Conservation (phyloP, 2,888 invertebrate species). For the Ophion ellenae region DNA sequence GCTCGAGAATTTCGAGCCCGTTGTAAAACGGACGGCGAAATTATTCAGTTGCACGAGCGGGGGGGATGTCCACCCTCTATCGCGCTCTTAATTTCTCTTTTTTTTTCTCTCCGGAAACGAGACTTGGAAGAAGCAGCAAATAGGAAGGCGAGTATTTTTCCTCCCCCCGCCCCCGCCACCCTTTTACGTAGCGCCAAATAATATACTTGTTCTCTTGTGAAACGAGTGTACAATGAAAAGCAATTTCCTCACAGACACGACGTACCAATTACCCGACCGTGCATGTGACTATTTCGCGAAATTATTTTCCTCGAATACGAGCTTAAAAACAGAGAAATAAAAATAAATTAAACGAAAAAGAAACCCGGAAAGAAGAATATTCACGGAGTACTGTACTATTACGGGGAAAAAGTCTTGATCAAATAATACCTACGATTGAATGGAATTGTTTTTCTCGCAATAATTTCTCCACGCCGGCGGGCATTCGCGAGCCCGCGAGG, state of each 20-base stretch:
- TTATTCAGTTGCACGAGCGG: constrained; percentile 43
- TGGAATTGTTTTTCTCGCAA: constrained; percentile 20
- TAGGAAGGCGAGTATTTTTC: background rate
- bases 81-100: too few relatives aligned
- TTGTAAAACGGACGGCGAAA: constrained; percentile 42
- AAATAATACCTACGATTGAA: constrained; percentile 32
- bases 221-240: constrained; percentile 54
- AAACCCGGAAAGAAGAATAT: constrained; percentile 11
- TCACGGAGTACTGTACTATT: background rate
- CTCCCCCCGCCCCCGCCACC: background rate
- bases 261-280: constrained; percentile 15
- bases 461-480: constrained; percentile 9
- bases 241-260: constrained; percentile 48
- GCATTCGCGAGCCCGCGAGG: background rate
- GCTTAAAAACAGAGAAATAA: background rate
- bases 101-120: background rate
- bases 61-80: constrained; percentile 1
- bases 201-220: constrained; percentile 37
- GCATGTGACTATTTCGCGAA: constrained; percentile 17
- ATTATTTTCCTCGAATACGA: constrained; percentile 21
- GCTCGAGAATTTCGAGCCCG: background rate
- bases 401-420: background rate
- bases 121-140: constrained; percentile 35
- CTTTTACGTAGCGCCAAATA: constrained; percentile 40
- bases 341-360: background rate